Evolutionary conservation across 2,113 vertebrate genomes (phyloP), one percentile per base, ranked within the genome.

Genomic region (Ailuropoda melanoleuca): DNA sequence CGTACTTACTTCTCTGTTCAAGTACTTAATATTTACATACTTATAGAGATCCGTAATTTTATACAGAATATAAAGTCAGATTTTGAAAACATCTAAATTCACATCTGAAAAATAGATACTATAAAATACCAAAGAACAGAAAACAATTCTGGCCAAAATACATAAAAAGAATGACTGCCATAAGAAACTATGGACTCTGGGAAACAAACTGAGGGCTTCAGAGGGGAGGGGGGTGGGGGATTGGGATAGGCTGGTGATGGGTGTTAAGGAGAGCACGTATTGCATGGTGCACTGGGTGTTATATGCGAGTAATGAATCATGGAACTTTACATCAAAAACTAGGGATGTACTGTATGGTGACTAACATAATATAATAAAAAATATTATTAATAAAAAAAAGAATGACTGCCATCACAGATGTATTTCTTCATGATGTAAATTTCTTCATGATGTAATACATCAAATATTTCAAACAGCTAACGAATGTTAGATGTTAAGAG

Each of bases 81-180:
- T 43, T 93, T 55, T 92, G 55, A 82, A 97, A 85, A 37, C 34
- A 97, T 66, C 53, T 93, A 91, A 95, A 88, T 60, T 82, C 48
- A 85, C 4, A 88, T 94, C n/a, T 96, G 64, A 96, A 96, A 93
- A 78, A 37, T 23, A 92, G 48, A 90, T 31, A 92, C 7, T 72
- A 64, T 2, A 81, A 94, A 66, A 96, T 86, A 53, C 26, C 29
- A 60, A 87, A 90, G 39, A 56, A 3, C 1, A 88, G 53, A 98
- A 97, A 91, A 96, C 37, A 96, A 90, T 81, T 87, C 24, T 55
- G 34, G 68, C 29, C 88, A 74, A 95, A 95, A 93, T 43, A 92
- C 9, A 60, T 53, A 50, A 62, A 92, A 53, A 60, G 43, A 95
- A 80, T 31, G 64, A 91, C 5, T 89, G 21, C 29, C 88, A 8